Evolutionary conservation across 2,113 vertebrate genomes (phyloP), one percentile per base, ranked within the genome.

Genomic region (Cyanistes caeruleus): DNA sequence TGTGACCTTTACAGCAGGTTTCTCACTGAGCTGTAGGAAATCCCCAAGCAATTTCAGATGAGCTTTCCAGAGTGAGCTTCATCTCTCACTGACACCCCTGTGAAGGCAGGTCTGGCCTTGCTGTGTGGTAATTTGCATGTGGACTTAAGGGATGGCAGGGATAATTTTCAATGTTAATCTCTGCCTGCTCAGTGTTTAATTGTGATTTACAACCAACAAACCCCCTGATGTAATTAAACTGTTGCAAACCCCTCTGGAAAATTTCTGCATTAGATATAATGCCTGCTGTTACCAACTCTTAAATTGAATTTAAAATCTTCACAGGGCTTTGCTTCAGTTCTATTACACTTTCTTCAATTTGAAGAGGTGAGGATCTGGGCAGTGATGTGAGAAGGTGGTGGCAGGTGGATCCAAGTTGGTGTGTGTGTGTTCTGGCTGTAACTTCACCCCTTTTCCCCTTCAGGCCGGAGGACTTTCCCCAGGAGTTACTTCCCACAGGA

Each of bases 401-500:
- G 13, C 13, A 49, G 58, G 35, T 51, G 69, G 76, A 64, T n/a
- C 37, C 27, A 28, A 30, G 52, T 24, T 44, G 51, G 5, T 20
- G 5, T 31, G 27, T 31, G 27, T 23, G 10, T 11, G 1, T 69
- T 81, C 60, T 35, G 51, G 22, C 30, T 8, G 0, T 68, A 27
- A 75, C 19, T 55, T 73, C 37, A 5, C n/a, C 44, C 13, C 14
- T 49, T 90, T 52, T 41, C 39, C 86, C 67, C 69, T 76, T 2
- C 95, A 99, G 99, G 99, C 81, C 97, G 99, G 14, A 98, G 98
- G 91, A 99, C 99, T 15, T 99, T 99, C 90, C 99, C 99, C 5
- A 98, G 99, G 84, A 99, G 99, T 96, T 99, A 99, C 72, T 98
- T 98, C 97, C 99, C 99, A 0, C 99, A 98, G 90, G 99, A 99